Percentiles rank a stretch among this genome's conserved stretches.
These are phyloP conservation scores for Archocentrus centrarchus DNA, from an alignment of 2,113 vertebrate species.

Conservation along the genomic window DNA sequence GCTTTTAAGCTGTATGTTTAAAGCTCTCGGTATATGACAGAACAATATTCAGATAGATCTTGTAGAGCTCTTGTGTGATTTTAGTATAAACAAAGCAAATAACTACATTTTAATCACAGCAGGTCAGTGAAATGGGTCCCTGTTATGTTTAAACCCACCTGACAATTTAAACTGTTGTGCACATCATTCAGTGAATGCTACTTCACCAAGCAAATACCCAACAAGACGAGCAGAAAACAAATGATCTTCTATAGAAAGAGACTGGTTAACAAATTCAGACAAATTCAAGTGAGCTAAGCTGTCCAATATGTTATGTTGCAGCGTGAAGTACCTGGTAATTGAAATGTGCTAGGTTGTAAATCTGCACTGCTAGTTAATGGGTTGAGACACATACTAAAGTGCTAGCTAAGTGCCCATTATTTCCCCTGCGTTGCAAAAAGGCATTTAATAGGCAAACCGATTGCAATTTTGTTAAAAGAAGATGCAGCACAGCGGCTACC, in stretches of 20 bases:
- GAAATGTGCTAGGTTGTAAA: conserved; percentile 41
- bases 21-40: too few relatives aligned
- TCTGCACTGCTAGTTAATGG: conserved; percentile 61
- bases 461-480: conserved; percentile 41
- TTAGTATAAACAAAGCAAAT: neutral
- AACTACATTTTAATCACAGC: neutral
- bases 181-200: conserved; percentile 18
- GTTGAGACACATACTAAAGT: conserved; percentile 60
- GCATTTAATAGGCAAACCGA: conserved; percentile 47
- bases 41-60: neutral
- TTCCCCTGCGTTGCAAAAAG: conserved; percentile 40
- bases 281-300: conserved; percentile 34
- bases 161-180: neutral
- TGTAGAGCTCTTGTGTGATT: too few relatives aligned
- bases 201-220: conserved; percentile 1
- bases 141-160: neutral
- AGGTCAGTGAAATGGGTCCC: neutral
- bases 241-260: conserved; percentile 17
- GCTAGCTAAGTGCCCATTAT: conserved; percentile 48
- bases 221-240: conserved; percentile 18
- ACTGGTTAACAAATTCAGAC: conserved; percentile 45
- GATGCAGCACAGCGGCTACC: conserved; percentile 24
- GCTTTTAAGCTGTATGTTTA: too few relatives aligned
- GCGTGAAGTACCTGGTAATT: conserved; percentile 41
- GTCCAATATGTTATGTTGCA: conserved; percentile 46